Base-by-base conservation (phyloP, 2,888 invertebrate genomes). In the Aporophyla nigra region DNA sequence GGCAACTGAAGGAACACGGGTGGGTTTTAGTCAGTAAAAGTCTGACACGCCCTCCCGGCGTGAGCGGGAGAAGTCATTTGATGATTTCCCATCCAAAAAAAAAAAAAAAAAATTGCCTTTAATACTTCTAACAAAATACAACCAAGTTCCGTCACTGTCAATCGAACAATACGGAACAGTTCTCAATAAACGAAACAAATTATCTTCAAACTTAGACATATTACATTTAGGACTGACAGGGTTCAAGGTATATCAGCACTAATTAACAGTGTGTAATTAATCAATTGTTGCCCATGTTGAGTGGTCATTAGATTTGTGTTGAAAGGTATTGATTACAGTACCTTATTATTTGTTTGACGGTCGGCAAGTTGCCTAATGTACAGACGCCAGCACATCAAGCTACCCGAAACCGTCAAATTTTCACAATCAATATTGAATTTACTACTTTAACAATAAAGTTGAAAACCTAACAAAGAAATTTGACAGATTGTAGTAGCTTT, bases 231-330 rank as follows among this genome's bases (percentile, higher is more conserved):
- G 86, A 65, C 80, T 82, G 75, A 69, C 83, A 90, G 88, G 87
- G 92, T 90, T 92, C 92, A 92, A 90, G 92, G 92, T 72, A 51
- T 46, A 72, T 61, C 16, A 40, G 73, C 71, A 82, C 83, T 89
- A 88, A 91, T 90, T 89, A 86, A 79, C 51, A 70, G 71, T 71
- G 74, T 76, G 71, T 88, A 90, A 91, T 91, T 90, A 90, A 89
- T 88, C 86, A 86, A 87, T 85, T 87, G 63, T 73, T 49, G 53
- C 81, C 66, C 61, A 54, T 49, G 24, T 56, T 72, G 69, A 66
- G n/a, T 62, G 65, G 54, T 70, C 59, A 70, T 83, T 74, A 76
- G 61, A 61, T 24, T 46, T 77, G 62, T 62, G 58, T 79, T 85
- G 70, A 79, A 67, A 72, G 70, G 70, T 83, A 83, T 85, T 66